Conservation (phyloP, 2,888 invertebrate genomes). For the Willowsia nigromaculata region DNA sequence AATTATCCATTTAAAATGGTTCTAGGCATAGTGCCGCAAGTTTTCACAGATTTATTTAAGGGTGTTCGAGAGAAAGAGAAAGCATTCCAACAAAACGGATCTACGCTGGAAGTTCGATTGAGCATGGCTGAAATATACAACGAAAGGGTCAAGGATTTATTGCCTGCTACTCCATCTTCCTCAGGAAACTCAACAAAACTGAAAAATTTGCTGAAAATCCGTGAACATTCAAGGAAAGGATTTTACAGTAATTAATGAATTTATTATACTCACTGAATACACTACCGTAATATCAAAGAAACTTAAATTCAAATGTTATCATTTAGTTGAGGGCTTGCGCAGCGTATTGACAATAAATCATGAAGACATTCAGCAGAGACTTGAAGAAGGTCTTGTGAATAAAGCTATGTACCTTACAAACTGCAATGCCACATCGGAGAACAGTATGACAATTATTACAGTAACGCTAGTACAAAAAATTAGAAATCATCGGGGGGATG, state of each 20-base stretch:
- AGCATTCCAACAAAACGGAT: conserved; percentile 80
- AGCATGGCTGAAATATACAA: conserved; percentile 84
- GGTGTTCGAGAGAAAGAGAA: conserved; percentile 81
- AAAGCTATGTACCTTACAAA: conserved; percentile 83
- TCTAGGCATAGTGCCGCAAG: conserved; percentile 83
- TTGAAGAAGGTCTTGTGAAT: conserved; percentile 83
- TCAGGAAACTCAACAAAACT: conserved; percentile 78
- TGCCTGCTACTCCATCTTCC: conserved; percentile 77
- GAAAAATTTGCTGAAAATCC: conserved; percentile 81
- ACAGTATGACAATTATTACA: conserved; percentile 83
- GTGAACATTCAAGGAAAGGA: conserved; percentile 83
- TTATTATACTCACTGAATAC: background rate
- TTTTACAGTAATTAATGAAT: conserved; percentile 81
- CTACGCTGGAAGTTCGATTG: conserved; percentile 81
- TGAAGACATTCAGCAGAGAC: conserved; percentile 82
- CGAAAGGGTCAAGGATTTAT: conserved; percentile 83
- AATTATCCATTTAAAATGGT: conserved; percentile 43
- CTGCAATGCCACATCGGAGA: conserved; percentile 83
- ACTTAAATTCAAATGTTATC: background rate
- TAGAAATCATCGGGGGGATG: conserved; percentile 81
- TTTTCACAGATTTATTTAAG: conserved; percentile 82
- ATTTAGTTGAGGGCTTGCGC: conserved; percentile 82
- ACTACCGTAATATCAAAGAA: background rate
- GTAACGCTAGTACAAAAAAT: conserved; percentile 82
- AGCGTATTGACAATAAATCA: conserved; percentile 81